Percentiles rank a stretch among this genome's conserved stretches.
phyloP scores from a whole-genome alignment of 1,140 invertebrate genomes.

The Portunus trituberculatus region DNA sequence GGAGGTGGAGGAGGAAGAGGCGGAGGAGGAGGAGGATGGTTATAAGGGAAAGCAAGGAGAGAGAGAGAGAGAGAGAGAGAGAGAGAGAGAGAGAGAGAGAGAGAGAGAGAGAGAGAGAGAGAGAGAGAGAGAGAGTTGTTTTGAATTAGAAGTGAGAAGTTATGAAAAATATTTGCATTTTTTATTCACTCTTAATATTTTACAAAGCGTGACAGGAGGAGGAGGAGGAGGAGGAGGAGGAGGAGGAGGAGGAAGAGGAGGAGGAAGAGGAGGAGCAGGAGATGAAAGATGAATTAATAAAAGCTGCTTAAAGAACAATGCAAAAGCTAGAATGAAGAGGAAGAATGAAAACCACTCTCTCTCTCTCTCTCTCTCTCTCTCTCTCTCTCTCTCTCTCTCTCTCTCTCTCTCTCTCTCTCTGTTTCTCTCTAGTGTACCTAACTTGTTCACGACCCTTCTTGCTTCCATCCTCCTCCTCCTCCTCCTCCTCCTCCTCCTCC shows the following conservation, averaged over 20 bases:
- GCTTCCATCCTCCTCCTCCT: neutral
- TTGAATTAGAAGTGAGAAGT: no score
- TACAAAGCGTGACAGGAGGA: no score
- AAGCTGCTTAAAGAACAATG: no score
- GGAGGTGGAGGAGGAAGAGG: neutral
- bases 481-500: neutral
- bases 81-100: neutral
- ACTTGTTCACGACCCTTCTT: no score
- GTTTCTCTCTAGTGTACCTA: neutral
- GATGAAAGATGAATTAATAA: no score
- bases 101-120: neutral
- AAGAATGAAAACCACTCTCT: neutral
- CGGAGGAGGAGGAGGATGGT: neutral
- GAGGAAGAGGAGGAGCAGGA: neutral
- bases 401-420: neutral
- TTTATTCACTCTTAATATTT: no score
- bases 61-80: neutral
- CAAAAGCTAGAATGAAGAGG: neutral
- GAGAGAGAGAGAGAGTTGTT: no score
- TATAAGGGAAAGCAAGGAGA: neutral
- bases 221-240: neutral
- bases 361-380: conserved; percentile 11
- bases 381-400: neutral
- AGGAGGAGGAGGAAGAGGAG: neutral
- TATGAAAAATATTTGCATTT: no score